A percentile compares a stretch with the other conserved stretches of the same genome.
These are phyloP conservation scores for Rhingia rostrata DNA, from an alignment of 2,888 invertebrate genomes.

Conservation along the genomic window DNA sequence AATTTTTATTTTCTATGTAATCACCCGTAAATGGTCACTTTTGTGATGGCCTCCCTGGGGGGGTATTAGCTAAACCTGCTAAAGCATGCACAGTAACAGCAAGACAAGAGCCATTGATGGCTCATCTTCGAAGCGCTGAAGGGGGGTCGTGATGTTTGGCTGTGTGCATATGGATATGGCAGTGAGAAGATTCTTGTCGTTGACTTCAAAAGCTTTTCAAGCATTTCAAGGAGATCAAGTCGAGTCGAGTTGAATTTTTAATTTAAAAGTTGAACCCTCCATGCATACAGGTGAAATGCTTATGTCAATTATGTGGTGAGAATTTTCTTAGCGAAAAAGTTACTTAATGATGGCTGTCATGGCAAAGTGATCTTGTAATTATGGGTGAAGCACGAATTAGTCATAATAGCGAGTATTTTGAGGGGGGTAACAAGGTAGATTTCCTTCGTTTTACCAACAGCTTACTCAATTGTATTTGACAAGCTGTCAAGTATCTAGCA, in stretches of 20 bases:
- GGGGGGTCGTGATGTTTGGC: conserved; percentile 8
- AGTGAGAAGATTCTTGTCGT: conserved; percentile 59
- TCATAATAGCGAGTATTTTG: too few species aligned
- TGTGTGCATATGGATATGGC: conserved; percentile 12
- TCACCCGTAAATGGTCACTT: conserved; percentile 49
- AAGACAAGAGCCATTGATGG: conserved; percentile 31
- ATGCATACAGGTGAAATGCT: conserved; percentile 39
- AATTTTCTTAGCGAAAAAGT: conserved; percentile 4
- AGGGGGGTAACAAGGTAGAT: too few species aligned
- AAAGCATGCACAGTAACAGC: conserved; percentile 49
- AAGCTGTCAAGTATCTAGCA: too few species aligned
- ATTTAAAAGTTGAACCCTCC: conserved; percentile 30
- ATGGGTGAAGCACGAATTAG: too few species aligned
- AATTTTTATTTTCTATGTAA: conserved; percentile 18
- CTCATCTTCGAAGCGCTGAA: conserved; percentile 24
- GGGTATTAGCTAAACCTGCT: conserved; percentile 34
- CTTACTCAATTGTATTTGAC: too few species aligned
- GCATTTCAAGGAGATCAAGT: conserved; percentile 57
- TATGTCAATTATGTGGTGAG: conserved; percentile 28
- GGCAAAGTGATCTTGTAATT: too few species aligned
- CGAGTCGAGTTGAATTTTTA: conserved; percentile 10
- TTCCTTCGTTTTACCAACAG: too few species aligned
- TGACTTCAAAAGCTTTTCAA: conserved; percentile 49
- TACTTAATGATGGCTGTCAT: conserved; percentile 15
- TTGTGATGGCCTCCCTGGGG: conserved; percentile 40